These are phyloP conservation scores for Drosophila nigromelanica DNA, from an alignment of 1,140 invertebrate species.

Conservation along the genomic window DNA sequence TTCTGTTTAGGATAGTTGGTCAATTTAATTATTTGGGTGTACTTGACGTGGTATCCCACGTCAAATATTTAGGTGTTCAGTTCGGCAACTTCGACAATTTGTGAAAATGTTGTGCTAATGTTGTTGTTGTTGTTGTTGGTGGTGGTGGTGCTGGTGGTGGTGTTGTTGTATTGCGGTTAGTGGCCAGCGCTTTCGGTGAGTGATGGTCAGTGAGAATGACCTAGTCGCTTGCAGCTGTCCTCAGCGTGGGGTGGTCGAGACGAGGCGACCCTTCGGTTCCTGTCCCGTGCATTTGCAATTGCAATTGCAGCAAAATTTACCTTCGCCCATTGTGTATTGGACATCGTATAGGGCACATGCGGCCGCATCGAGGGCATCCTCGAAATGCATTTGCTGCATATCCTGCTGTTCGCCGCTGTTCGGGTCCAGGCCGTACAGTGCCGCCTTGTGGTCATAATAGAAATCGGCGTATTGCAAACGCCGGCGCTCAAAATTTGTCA, in stretches of 20 bases:
- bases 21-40: conserved; percentile 5
- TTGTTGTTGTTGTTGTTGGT: not conserved
- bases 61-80: conserved; percentile 31
- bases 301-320: not conserved
- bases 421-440: not conserved
- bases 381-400: not conserved
- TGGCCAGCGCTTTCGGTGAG: not conserved
- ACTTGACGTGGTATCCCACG: conserved; percentile 31
- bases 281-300: not conserved
- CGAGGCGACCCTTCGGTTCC: not conserved
- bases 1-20: not conserved
- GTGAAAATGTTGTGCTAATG: conserved; percentile 13
- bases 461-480: conserved; percentile 2
- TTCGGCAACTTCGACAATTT: conserved; percentile 32
- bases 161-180: not conserved
- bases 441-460: conserved; percentile 3
- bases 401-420: not conserved
- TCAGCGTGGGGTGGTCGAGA: not conserved
- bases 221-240: conserved; percentile 31
- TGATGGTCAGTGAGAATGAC: conserved; percentile 29
- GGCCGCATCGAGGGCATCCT: conserved; percentile 8
- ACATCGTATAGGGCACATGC: conserved; percentile 1
- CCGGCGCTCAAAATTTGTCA: conserved; percentile 14
- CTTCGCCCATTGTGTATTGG: not conserved
- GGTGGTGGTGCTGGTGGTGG: not conserved